A percentile compares a stretch with the other conserved stretches of the same genome.
Conservation (phyloP, 2,797 vertebrate genomes). For the Bufotes viridis region DNA sequence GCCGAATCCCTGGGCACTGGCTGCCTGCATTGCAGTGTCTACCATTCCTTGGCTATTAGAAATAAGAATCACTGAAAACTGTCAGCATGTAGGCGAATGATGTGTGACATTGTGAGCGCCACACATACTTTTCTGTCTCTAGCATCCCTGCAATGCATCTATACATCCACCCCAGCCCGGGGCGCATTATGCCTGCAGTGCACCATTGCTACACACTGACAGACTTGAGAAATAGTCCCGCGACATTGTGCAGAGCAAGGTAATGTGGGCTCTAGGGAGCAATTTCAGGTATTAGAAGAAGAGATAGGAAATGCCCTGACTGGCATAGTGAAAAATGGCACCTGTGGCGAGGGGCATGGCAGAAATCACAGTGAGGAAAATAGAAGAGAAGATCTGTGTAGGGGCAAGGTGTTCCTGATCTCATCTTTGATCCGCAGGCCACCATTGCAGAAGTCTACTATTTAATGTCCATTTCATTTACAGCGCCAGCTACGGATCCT, state of each 20-base stretch:
- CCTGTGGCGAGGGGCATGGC: not conserved
- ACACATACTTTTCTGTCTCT: not conserved
- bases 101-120: not conserved
- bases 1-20: conserved; percentile 18
- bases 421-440: not conserved
- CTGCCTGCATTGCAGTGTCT: conserved; percentile 55
- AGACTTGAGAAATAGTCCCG: conserved; percentile 35
- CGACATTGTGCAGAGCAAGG: conserved; percentile 13
- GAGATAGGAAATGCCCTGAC: not conserved
- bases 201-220: conserved; percentile 48
- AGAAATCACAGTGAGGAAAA: not conserved
- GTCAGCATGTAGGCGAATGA: not conserved
- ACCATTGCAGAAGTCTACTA: not conserved
- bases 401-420: not conserved
- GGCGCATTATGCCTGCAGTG: conserved; percentile 59
- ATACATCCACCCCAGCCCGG: conserved; percentile 35
- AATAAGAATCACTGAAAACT: not conserved
- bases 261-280: not conserved
- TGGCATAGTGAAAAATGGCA: not conserved
- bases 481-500: not conserved
- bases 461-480: conserved; percentile 27
- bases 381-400: not conserved
- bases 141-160: conserved; percentile 47
- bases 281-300: not conserved
- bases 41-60: not conserved